Percentiles rank a stretch among this genome's conserved stretches.
Evolutionary conservation across 2,888 invertebrate species (phyloP).

Genomic region (Andrena fulva): DNA sequence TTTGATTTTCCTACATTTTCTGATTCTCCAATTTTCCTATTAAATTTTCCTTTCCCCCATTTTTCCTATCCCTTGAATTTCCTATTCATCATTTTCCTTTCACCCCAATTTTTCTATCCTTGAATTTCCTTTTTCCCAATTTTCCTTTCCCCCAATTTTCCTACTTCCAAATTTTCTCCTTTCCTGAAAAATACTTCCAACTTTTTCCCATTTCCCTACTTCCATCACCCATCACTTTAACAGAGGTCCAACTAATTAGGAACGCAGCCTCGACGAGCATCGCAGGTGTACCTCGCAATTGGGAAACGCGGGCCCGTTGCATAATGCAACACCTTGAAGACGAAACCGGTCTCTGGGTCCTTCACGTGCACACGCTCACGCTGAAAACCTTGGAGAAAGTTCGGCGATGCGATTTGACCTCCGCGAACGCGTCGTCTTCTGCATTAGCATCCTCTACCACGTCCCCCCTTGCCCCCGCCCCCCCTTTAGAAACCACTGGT

Average conservation of each 20-base stretch:
- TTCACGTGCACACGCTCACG: conserved; percentile 25
- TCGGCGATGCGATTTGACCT: conserved; percentile 66
- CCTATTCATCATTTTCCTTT: no score
- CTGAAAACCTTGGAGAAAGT: conserved; percentile 64
- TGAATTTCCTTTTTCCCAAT: no score
- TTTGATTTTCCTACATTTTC: no score
- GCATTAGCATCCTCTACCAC: conserved; percentile 49
- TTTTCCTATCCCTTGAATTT: no score
- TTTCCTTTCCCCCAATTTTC: neutral
- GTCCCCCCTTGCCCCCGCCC: no score
- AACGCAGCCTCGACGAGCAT: neutral
- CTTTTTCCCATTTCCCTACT: neutral
- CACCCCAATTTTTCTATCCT: no score
- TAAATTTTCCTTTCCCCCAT: neutral
- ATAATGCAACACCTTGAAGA: conserved; percentile 51
- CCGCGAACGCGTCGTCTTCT: conserved; percentile 49
- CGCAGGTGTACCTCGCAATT: conserved; percentile 9
- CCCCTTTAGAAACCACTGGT: conserved; percentile 48
- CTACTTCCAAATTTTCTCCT: neutral
- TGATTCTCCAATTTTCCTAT: neutral
- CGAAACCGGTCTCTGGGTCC: conserved; percentile 42
- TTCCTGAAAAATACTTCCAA: neutral
- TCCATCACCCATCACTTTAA: neutral
- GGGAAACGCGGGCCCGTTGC: conserved; percentile 42
- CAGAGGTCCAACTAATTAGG: neutral